A percentile compares a stretch with the other conserved stretches of the same genome.
phyloP scores from a whole-genome alignment of 2,797 vertebrate genomes.

The Emydoidea blandingii region DNA sequence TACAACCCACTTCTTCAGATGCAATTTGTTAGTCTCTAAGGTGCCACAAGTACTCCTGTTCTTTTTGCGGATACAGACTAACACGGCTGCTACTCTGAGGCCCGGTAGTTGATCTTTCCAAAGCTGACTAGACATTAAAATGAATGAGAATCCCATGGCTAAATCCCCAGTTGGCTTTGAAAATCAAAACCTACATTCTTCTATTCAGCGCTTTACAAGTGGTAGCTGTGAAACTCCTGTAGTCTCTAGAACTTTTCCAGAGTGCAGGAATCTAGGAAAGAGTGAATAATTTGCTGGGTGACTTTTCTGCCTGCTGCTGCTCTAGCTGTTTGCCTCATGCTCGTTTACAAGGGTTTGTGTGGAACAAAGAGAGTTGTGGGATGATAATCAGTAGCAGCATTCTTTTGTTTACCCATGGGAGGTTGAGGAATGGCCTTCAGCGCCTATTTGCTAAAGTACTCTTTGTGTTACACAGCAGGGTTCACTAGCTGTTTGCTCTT shows the following conservation, averaged over 20 bases:
- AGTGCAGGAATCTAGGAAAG: conserved; percentile 12
- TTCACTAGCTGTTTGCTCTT: not conserved
- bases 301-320: conserved; percentile 55
- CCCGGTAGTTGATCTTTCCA: conserved; percentile 15
- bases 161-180: conserved; percentile 17
- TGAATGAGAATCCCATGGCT: conserved; percentile 9
- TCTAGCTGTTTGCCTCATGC: conserved; percentile 65
- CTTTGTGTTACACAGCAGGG: not conserved
- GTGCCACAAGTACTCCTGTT: too few relatives aligned
- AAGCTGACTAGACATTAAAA: conserved; percentile 53
- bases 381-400: conserved; percentile 72
- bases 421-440: conserved; percentile 19
- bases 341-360: conserved; percentile 52
- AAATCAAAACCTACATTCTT: conserved; percentile 45
- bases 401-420: conserved; percentile 67
- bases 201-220: conserved; percentile 29
- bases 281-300: conserved; percentile 75
- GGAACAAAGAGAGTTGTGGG: conserved; percentile 11
- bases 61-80: too few relatives aligned
- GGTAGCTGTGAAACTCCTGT: conserved; percentile 56
- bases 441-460: conserved; percentile 29
- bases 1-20: too few relatives aligned
- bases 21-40: too few relatives aligned
- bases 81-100: too few relatives aligned
- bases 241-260: conserved; percentile 48